Evolutionary conservation across 2,113 vertebrate genomes (phyloP), one percentile per base, ranked within the genome.

Genomic region (Pelecanoides urinatrix): DNA sequence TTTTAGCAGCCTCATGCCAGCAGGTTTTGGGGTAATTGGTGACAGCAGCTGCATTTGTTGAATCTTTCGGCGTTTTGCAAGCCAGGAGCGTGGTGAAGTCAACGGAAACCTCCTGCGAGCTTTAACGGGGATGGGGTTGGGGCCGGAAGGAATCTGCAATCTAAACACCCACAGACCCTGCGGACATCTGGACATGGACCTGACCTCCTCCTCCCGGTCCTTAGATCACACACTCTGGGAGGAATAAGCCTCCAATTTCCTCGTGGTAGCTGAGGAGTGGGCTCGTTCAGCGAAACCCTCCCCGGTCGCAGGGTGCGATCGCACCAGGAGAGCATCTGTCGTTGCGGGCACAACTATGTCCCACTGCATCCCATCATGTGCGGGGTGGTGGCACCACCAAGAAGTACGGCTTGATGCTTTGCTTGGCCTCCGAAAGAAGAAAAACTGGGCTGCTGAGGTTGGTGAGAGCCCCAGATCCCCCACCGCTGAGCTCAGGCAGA

Each of bases 301-400:
- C 65, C n/a, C 9, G 53, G 47, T 6, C 7, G 2, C 17, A 3
- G 16, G 38, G 21, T 40, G 11, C 0, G 6, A 18, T 11, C 1
- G 3, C 56, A 36, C 21, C 32, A 11, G 84, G 26, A 38, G 3
- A 30, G 7, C 21, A 6, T 6, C 36, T 16, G 27, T 13, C 10
- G 0, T 1, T 16, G 36, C 2, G 21, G 61, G 32, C 65, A 70
- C 59, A 23, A 0, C 16, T 13, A 4, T 0, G 0, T 56, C 25
- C 71, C 76, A 3, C 7, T 3, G 62, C 65, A 7, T 7, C n/a
- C n/a, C 40, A 38, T n/a, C 21, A 7, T 0, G 5, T 0, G 1
- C 3, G 3, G 32, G n/a, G 36, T 16, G 8, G 11, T 5, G 59
- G 52, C 78, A 75, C 13, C 78, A 13, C 22, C 30, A 1, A 49